Evolutionary conservation across 1,140 invertebrate species (phyloP), one percentile per base, ranked within the genome.

Genomic region (Magallana ariakensis): DNA sequence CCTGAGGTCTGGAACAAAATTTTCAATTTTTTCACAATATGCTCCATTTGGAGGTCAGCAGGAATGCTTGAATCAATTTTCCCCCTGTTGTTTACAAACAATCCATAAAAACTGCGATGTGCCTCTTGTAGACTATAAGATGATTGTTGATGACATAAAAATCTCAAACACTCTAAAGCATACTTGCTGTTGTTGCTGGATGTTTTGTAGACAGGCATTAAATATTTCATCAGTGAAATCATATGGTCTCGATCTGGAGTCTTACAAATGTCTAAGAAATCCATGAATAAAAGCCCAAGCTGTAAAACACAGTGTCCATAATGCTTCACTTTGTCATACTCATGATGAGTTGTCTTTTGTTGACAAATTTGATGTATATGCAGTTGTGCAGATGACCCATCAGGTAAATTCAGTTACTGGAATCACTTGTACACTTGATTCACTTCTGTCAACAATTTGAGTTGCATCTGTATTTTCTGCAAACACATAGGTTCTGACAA

Each of bases 11-110:
- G 80, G 22, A 86, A 26, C 9, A 75, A n/a, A 19, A 8, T 19
- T 60, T 86, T 86, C 7, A 58, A 26, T 55, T 81, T 70, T 15
- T 60, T 55, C 1, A 80, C 54, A 80, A 22, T 16, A 58, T 86
- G 53, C 75, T 86, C 85, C 54, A 80, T 80, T 7, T 86, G 85
- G 4, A 86, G 85, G 46, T 86, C 85, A 26, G 55, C 85, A 26
- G 85, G 70, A 16, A 58, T 81, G 33, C 81, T 46, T 33, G n/a
- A 33, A 22, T 86, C 70, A 26, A 57, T 57, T 58, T 81, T 80
- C 9, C 70, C 85, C 9, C n/a, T 80, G 70, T 22, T 80, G 33
- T 86, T 58, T 3, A 86, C 85, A 10, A 85, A 66, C 4, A 85
- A 15, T 58, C 19, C 56, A 85, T 85, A 85, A 33, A 62, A 62